These are phyloP conservation scores for Drosophila parvula DNA, from an alignment of 1,140 invertebrate genomes.

Conservation along the genomic window DNA sequence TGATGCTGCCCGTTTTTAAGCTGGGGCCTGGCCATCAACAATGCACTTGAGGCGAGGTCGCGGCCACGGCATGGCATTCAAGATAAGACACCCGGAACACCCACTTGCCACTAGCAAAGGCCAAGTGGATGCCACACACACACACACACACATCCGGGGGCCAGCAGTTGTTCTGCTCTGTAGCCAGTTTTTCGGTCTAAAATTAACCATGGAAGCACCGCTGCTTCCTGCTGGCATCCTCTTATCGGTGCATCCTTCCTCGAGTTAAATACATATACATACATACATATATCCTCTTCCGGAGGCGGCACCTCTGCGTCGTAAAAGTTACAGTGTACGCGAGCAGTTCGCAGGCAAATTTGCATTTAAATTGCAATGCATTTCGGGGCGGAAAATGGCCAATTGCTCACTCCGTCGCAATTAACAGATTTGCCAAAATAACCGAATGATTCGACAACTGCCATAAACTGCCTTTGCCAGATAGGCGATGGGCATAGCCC, in stretches of 20 bases:
- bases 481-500: constrained; percentile 1
- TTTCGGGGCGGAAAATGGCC: constrained; percentile 19
- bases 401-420: constrained; percentile 36
- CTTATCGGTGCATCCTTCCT: constrained; percentile 45
- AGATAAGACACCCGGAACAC: constrained; percentile 50
- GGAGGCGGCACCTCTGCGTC: constrained; percentile 10
- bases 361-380: constrained; percentile 71
- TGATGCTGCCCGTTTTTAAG: constrained; percentile 6
- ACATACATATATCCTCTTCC: constrained; percentile 20
- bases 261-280: not conserved
- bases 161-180: constrained; percentile 16
- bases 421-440: constrained; percentile 39
- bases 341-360: constrained; percentile 42
- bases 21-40: constrained; percentile 18
- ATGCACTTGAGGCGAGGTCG: constrained; percentile 50
- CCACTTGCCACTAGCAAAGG: constrained; percentile 57
- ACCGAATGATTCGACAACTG: constrained; percentile 3
- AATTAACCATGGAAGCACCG: constrained; percentile 53
- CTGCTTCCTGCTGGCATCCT: constrained; percentile 36
- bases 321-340: constrained; percentile 56
- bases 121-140: constrained; percentile 63
- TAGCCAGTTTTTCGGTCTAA: constrained; percentile 46
- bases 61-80: constrained; percentile 38
- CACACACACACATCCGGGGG: constrained; percentile 20
- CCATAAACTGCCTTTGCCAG: constrained; percentile 3